These are phyloP conservation scores for Hirundo rustica DNA, from an alignment of 2,797 vertebrate species.

Conservation along the genomic window DNA sequence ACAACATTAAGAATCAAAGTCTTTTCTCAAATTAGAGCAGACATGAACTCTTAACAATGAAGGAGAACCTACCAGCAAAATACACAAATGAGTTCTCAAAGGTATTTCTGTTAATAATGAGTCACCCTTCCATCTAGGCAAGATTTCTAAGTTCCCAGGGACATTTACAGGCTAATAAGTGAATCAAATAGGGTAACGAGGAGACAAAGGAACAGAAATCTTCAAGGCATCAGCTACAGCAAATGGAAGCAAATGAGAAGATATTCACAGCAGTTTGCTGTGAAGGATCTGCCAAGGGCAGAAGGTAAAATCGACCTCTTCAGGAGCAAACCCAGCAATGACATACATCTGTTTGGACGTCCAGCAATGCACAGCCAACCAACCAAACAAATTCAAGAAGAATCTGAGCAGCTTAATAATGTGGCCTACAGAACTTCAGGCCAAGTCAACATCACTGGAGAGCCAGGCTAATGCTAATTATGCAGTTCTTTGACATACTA, in stretches of 20 bases:
- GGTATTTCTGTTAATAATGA: constrained; percentile 38
- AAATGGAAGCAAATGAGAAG: not conserved
- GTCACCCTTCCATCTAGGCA: not conserved
- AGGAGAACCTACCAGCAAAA: constrained; percentile 19
- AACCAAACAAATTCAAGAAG: not conserved
- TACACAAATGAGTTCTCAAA: constrained; percentile 11
- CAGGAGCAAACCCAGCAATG: not conserved
- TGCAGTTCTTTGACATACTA: not conserved
- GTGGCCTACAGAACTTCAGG: not conserved
- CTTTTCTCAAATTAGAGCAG: constrained; percentile 30
- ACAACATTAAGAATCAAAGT: constrained; percentile 34
- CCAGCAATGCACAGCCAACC: not conserved
- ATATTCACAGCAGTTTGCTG: not conserved
- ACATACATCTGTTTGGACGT: not conserved
- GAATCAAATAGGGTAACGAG: not conserved
- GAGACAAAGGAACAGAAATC: not conserved
- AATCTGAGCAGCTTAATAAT: not conserved
- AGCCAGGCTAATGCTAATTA: not conserved
- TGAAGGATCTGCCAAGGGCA: not conserved
- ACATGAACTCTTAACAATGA: not conserved
- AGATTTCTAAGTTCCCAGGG: not conserved
- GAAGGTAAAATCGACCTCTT: not conserved
- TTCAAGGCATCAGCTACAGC: not conserved
- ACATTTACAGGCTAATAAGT: constrained; percentile 11
- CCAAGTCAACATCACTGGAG: not conserved